Percentiles rank a stretch among this genome's conserved stretches.
These are phyloP conservation scores for Macroteleia sp. DNA, from an alignment of 2,888 invertebrate species.

Conservation along the genomic window DNA sequence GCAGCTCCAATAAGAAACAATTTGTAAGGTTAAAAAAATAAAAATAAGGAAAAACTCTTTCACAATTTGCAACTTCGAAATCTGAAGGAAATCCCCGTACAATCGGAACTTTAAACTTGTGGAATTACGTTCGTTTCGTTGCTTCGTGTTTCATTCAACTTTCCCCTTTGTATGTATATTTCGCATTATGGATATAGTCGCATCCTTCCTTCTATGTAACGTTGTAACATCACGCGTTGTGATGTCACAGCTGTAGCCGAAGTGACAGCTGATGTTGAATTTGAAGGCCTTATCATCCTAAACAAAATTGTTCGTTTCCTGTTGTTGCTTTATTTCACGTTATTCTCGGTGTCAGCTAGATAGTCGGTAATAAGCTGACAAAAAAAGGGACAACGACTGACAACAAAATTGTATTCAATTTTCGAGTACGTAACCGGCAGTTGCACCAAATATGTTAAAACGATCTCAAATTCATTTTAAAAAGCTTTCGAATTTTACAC, in stretches of 20 bases:
- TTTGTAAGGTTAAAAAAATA: constrained; percentile 3
- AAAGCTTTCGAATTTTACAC: no score
- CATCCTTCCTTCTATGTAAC: constrained; percentile 24
- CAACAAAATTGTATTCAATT: no score
- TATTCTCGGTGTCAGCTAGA: constrained; percentile 41
- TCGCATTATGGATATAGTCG: constrained; percentile 37
- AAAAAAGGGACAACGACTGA: no score
- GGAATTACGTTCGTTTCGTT: constrained; percentile 47
- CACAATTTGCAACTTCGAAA: constrained; percentile 35
- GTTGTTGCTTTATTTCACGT: constrained; percentile 68
- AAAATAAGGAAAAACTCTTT: no score
- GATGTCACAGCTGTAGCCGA: constrained; percentile 44
- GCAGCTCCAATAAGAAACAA: constrained; percentile 6
- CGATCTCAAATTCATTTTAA: no score
- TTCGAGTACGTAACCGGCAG: no score
- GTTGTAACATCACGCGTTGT: constrained; percentile 46
- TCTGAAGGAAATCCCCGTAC: constrained; percentile 21
- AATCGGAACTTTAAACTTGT: constrained; percentile 31
- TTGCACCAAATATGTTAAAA: no score
- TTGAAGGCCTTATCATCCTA: constrained; percentile 74
- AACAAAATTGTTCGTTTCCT: constrained; percentile 72
- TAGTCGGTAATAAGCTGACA: constrained; percentile 54
- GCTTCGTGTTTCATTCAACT: constrained; percentile 34
- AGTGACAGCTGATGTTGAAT: constrained; percentile 60
- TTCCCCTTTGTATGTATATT: constrained; percentile 37